These are phyloP conservation scores for Spizella passerina DNA, from an alignment of 2,797 vertebrate species.

Conservation along the genomic window DNA sequence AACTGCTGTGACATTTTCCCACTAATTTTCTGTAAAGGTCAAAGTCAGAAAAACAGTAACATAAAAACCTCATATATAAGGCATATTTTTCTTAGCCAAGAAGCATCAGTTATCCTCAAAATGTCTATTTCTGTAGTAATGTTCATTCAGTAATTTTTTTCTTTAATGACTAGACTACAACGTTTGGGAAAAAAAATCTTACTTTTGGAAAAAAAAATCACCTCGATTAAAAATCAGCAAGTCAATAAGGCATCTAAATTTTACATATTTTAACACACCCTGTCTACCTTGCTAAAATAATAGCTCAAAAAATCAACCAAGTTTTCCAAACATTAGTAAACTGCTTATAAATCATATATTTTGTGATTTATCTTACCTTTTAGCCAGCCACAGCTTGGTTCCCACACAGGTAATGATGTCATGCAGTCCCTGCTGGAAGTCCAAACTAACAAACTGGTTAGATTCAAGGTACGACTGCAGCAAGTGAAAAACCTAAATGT, in stretches of 20 bases:
- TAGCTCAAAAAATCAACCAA: not conserved
- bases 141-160: not conserved
- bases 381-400: conserved; percentile 89
- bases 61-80: not conserved
- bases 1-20: not conserved
- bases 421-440: conserved; percentile 71
- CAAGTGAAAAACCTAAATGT: conserved; percentile 88
- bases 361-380: no score
- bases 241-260: not conserved
- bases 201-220: not conserved
- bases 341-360: conserved; percentile 4
- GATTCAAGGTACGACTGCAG: conserved; percentile 87
- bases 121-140: not conserved
- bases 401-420: conserved; percentile 77
- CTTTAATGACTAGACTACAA: not conserved
- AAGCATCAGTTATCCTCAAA: not conserved
- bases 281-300: not conserved
- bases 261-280: not conserved
- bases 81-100: not conserved
- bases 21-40: not conserved
- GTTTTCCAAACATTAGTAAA: not conserved
- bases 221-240: not conserved
- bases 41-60: not conserved
- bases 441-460: conserved; percentile 79
- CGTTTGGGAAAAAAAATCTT: not conserved